These are phyloP conservation scores for Agrotis puta DNA, from an alignment of 2,888 invertebrate species.

Conservation along the genomic window DNA sequence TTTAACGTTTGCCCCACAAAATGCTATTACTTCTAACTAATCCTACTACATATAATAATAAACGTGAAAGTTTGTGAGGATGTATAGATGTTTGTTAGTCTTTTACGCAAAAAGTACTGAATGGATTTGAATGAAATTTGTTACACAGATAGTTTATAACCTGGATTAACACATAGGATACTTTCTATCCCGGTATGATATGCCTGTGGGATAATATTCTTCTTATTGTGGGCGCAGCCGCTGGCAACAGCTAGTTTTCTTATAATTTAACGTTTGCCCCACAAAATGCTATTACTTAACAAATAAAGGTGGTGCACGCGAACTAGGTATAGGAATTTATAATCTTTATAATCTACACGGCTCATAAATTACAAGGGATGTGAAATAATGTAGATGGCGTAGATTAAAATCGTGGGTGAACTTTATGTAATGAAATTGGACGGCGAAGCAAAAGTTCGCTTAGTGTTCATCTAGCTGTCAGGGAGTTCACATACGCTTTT, in stretches of 20 bases:
- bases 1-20: slow-evolving; percentile 31
- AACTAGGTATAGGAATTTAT: slow-evolving; percentile 24
- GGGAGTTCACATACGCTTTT: slow-evolving; percentile 35
- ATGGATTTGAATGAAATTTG: no score
- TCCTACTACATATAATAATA: no score
- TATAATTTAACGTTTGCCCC: slow-evolving; percentile 27
- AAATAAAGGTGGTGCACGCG: slow-evolving; percentile 59
- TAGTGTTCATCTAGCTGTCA: slow-evolving; percentile 29
- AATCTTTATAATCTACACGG: slow-evolving; percentile 47
- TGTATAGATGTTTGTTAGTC: no score
- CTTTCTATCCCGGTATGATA: no score
- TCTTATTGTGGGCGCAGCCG: no score
- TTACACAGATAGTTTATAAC: no score
- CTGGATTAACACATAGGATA: no score
- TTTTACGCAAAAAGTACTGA: no score
- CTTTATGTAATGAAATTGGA: slow-evolving; percentile 50
- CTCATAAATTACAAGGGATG: slow-evolving; percentile 30
- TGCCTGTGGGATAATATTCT: no score
- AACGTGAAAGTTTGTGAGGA: no score
- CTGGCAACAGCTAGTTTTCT: slow-evolving; percentile 8
- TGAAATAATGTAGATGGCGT: slow-evolving; percentile 12
- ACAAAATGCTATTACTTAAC: slow-evolving; percentile 51
- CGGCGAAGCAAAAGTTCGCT: slow-evolving; percentile 46
- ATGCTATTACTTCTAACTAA: slow-evolving; percentile 29
- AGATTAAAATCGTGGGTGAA: slow-evolving; percentile 41